Evolutionary conservation across 1,140 invertebrate genomes (phyloP).

Genomic region (Pseudomyrmex gracilis): DNA sequence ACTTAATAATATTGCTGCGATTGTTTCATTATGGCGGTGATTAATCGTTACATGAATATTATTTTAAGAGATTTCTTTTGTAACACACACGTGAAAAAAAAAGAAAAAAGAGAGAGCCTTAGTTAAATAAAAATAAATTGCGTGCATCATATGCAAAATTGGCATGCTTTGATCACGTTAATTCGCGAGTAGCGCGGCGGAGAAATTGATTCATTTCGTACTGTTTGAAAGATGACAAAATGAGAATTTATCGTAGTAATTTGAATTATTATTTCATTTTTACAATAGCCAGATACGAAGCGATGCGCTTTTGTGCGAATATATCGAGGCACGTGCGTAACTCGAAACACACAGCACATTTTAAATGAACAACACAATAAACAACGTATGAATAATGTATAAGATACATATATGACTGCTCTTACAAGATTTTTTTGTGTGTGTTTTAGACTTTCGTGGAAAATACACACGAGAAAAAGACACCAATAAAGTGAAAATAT

Average conservation of each 20-base stretch:
- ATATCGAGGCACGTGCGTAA: neutral
- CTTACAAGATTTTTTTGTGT: neutral
- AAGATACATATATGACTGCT: neutral
- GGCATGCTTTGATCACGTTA: neutral
- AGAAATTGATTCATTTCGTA: neutral
- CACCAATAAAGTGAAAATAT: neutral
- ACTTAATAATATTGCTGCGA: neutral
- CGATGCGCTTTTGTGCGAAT: neutral
- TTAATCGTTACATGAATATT: neutral
- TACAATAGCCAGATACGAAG: too few species aligned
- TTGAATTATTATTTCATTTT: neutral
- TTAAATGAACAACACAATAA: too few species aligned
- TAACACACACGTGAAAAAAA: neutral
- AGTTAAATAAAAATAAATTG: neutral
- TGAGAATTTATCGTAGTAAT: neutral
- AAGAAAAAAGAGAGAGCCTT: too few species aligned
- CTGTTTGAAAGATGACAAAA: neutral
- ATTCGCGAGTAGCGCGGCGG: neutral
- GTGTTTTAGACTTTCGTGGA: too few species aligned
- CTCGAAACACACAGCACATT: neutral
- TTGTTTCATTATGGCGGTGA: neutral
- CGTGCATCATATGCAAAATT: neutral
- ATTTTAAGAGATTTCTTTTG: slow-evolving; percentile 1
- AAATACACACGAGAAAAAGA: neutral
- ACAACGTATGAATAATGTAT: too few species aligned